These are phyloP conservation scores for Ammodytes dubius DNA, from an alignment of 2,113 vertebrate species.

Conservation along the genomic window DNA sequence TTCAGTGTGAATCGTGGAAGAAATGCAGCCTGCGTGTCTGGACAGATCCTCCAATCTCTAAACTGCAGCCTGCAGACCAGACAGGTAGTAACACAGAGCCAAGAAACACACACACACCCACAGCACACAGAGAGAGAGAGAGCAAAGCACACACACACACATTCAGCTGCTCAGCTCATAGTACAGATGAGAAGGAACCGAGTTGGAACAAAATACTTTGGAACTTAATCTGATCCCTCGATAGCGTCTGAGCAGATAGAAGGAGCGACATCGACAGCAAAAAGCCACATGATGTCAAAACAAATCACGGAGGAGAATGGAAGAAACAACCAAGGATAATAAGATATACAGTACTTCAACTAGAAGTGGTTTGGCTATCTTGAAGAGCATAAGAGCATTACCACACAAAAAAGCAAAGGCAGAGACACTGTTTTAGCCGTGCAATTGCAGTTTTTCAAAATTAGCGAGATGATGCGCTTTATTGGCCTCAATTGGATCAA, in stretches of 20 bases:
- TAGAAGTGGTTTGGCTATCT: neutral
- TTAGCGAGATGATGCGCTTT: too few relatives aligned
- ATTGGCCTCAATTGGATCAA: too few relatives aligned
- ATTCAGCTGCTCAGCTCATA: neutral
- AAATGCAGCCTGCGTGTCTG: conserved; percentile 53
- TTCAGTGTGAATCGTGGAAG: conserved; percentile 31
- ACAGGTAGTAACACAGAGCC: neutral
- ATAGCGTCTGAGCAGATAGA: neutral
- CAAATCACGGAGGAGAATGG: neutral
- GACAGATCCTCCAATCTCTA: conserved; percentile 32
- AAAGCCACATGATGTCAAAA: neutral
- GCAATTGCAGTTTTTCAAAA: too few relatives aligned
- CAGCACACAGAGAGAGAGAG: neutral
- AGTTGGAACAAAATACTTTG: neutral
- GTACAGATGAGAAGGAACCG: neutral
- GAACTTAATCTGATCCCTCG: neutral
- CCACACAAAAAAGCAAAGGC: too few relatives aligned
- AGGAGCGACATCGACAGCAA: neutral
- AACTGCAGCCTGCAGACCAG: conserved; percentile 41
- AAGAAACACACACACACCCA: neutral
- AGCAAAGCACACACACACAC: neutral
- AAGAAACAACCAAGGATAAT: neutral
- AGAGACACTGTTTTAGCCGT: too few relatives aligned
- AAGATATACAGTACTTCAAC: neutral
- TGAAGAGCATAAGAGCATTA: too few relatives aligned